A percentile compares a stretch with the other conserved stretches of the same genome.
Evolutionary conservation across 2,113 vertebrate species (phyloP).

Genomic region (Sylvicapra grimmia): DNA sequence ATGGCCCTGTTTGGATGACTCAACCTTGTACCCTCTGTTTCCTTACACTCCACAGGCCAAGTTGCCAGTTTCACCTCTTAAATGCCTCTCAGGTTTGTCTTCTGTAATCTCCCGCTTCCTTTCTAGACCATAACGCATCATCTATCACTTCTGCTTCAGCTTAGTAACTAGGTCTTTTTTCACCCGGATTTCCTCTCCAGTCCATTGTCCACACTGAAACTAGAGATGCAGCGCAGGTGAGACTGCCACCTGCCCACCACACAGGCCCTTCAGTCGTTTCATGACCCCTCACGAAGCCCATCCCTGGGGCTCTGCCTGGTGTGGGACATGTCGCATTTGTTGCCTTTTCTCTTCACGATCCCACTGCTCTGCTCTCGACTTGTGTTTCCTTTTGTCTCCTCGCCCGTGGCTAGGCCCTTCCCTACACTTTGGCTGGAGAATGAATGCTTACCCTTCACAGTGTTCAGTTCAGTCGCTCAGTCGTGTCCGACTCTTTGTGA

Average conservation of each 20-base stretch:
- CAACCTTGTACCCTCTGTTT: not conserved
- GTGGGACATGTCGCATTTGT: not conserved
- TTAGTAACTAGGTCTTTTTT: not conserved
- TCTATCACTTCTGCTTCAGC: not conserved
- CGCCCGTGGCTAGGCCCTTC: not conserved
- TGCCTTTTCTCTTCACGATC: too few species aligned
- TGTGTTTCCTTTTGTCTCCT: not conserved
- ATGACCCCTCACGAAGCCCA: not conserved
- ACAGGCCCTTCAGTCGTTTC: not conserved
- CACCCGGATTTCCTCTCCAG: not conserved
- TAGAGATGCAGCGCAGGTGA: not conserved
- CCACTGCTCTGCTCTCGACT: not conserved
- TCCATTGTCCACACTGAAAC: not conserved
- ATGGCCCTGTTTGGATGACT: not conserved
- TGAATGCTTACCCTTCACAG: too few species aligned
- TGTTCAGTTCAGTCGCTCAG: too few species aligned
- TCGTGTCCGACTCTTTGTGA: accelerated
- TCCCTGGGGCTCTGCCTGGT: not conserved
- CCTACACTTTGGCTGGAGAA: not conserved
- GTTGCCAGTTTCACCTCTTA: not conserved
- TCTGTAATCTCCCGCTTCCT: not conserved
- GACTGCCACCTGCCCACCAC: too few species aligned
- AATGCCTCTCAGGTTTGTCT: not conserved
- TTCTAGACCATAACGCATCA: not conserved
- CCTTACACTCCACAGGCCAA: not conserved